A percentile compares a stretch with the other conserved stretches of the same genome.
These are phyloP conservation scores for Eurystomus gularis DNA, from an alignment of 2,113 vertebrate species.

Conservation along the genomic window DNA sequence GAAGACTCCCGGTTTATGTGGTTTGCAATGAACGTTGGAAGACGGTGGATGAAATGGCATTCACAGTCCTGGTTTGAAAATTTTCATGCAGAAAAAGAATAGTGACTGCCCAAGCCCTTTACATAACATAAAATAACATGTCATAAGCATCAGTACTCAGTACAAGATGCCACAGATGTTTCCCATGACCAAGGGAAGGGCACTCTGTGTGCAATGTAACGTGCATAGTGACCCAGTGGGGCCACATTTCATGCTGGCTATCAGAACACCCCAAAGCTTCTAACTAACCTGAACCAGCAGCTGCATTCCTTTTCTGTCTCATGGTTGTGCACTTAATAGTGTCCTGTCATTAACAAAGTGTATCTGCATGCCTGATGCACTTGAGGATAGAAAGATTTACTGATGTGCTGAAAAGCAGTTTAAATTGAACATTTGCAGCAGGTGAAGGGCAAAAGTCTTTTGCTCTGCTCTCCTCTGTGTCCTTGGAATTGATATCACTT, in stretches of 20 bases:
- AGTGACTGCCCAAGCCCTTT: not conserved
- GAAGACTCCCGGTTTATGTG: not conserved
- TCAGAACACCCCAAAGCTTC: not conserved
- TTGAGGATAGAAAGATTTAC: not conserved
- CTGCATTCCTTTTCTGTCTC: not conserved
- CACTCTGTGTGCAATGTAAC: rapidly evolving
- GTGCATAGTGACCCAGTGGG: rapidly evolving
- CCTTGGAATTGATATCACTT: not conserved
- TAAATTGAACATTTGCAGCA: not conserved
- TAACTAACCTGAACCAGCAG: not conserved
- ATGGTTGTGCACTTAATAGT: rapidly evolving
- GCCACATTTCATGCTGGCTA: not conserved
- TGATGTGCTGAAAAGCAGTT: not conserved
- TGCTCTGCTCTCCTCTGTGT: not conserved
- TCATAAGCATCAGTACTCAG: not conserved
- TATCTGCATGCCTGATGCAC: not conserved
- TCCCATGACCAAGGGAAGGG: not conserved
- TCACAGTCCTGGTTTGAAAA: not conserved
- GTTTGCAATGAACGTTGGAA: not conserved
- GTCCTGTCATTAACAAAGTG: rapidly evolving
- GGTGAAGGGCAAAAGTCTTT: not conserved
- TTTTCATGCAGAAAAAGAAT: not conserved
- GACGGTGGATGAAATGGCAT: not conserved
- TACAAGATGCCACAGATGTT: not conserved
- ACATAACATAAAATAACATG: not conserved